These are phyloP conservation scores for Chelonus formosanus DNA, from an alignment of 2,888 invertebrate genomes.

Conservation along the genomic window DNA sequence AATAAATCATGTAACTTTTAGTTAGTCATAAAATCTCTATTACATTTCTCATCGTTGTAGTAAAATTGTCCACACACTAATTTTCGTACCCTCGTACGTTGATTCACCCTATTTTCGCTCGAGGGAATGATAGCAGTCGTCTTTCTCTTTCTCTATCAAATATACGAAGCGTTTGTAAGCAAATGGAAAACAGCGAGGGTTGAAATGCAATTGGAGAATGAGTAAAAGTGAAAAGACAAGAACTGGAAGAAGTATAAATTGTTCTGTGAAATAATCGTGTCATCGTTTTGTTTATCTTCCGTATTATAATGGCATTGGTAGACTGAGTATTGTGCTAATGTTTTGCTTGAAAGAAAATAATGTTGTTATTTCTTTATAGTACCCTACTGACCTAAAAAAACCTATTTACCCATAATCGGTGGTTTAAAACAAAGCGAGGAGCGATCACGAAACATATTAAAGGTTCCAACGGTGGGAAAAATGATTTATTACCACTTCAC, in stretches of 20 bases:
- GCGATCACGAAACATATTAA: slow-evolving; percentile 13
- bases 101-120: slow-evolving; percentile 54
- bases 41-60: slow-evolving; percentile 48
- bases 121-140: slow-evolving; percentile 40
- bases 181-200: slow-evolving; percentile 34
- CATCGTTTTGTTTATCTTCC: slow-evolving; percentile 32
- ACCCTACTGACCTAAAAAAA: not conserved
- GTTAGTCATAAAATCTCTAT: slow-evolving; percentile 58
- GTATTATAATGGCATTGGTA: slow-evolving; percentile 23
- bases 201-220: slow-evolving; percentile 23
- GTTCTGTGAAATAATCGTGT: slow-evolving; percentile 52
- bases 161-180: slow-evolving; percentile 24
- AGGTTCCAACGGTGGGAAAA: slow-evolving; percentile 7
- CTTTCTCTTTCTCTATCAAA: slow-evolving; percentile 26
- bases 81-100: slow-evolving; percentile 50
- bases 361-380: not conserved
- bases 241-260: slow-evolving; percentile 42
- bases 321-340: not conserved
- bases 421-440: not conserved
- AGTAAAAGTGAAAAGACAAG: slow-evolving; percentile 28
- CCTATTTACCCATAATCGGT: not conserved
- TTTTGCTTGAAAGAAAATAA: not conserved
- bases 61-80: slow-evolving; percentile 59
- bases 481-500: slow-evolving; percentile 37
- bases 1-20: slow-evolving; percentile 52